Percentiles rank a stretch among this genome's conserved stretches.
Conservation (phyloP, 2,888 invertebrate species). For the Drosophila histrio region DNA sequence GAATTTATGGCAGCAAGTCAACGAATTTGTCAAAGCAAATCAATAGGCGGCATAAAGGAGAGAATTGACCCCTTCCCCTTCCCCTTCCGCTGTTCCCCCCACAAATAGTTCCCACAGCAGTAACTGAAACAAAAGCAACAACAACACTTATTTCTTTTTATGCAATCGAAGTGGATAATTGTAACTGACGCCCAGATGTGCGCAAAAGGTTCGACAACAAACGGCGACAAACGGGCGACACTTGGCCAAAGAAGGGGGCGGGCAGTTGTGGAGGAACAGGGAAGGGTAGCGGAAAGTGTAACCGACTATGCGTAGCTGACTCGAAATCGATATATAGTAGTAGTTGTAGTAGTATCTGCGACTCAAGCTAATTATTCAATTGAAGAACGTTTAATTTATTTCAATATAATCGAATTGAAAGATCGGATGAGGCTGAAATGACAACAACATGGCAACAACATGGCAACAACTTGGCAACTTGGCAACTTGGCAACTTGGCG, state of each 20-base stretch:
- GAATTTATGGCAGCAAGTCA: conserved; percentile 66
- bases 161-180: conserved; percentile 60
- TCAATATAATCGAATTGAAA: conserved; percentile 83
- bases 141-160: too few species aligned
- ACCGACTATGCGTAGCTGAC: conserved; percentile 25
- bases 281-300: too few species aligned
- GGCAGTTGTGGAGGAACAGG: neutral
- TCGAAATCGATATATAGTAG: conserved; percentile 55
- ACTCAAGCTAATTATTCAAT: conserved; percentile 74
- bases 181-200: conserved; percentile 71
- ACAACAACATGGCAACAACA: conserved; percentile 24
- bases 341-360: too few species aligned
- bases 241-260: conserved; percentile 30
- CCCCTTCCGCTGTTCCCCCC: conserved; percentile 14
- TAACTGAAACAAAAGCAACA: too few species aligned
- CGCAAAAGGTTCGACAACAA: conserved; percentile 52
- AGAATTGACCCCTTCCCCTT: neutral
- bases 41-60: conserved; percentile 42
- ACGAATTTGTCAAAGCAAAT: conserved; percentile 73
- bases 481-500: conserved; percentile 41
- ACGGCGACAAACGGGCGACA: conserved; percentile 61
- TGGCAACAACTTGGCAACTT: conserved; percentile 19
- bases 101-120: conserved; percentile 49
- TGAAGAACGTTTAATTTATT: conserved; percentile 79
- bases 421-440: conserved; percentile 59